Conservation (phyloP, 2,797 vertebrate genomes). For the Taenioides sp. region DNA sequence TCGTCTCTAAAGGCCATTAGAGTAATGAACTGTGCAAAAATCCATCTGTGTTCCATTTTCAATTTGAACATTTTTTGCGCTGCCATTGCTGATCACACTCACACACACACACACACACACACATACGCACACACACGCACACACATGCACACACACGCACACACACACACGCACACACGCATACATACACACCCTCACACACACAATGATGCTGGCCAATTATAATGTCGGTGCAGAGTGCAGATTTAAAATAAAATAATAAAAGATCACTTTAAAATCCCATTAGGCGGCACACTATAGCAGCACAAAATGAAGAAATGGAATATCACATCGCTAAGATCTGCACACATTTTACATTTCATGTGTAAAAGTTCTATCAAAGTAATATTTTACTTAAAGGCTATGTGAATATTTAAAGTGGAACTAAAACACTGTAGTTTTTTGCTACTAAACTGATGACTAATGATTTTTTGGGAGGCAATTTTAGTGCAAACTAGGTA, state of each 20-base stretch:
- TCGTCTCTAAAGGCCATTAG: slow-evolving; percentile 42
- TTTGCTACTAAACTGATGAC: too few species aligned
- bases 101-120: slow-evolving; percentile 28
- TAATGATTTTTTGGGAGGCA: too few species aligned
- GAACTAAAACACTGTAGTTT: too few species aligned
- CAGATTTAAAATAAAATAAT: slow-evolving; percentile 29
- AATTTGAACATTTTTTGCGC: slow-evolving; percentile 27
- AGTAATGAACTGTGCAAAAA: slow-evolving; percentile 67
- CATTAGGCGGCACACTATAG: slow-evolving; percentile 30
- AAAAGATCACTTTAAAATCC: slow-evolving; percentile 34
- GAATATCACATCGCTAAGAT: slow-evolving; percentile 12
- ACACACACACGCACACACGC: not conserved
- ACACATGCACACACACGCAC: slow-evolving; percentile 26
- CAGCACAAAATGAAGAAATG: slow-evolving; percentile 14
- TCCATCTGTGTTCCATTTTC: slow-evolving; percentile 61
- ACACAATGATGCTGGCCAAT: slow-evolving; percentile 3
- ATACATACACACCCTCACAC: slow-evolving; percentile 3
- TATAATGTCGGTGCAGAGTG: not conserved
- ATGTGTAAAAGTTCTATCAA: not conserved
- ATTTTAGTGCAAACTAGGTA: too few species aligned
- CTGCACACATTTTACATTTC: slow-evolving; percentile 8
- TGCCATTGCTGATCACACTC: slow-evolving; percentile 43
- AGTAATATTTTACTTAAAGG: not conserved
- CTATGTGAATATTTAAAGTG: not conserved
- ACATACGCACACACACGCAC: slow-evolving; percentile 4